Evolutionary conservation across 2,888 invertebrate species (phyloP), one percentile per base, ranked within the genome.

Genomic region (Spicauda simplicius): DNA sequence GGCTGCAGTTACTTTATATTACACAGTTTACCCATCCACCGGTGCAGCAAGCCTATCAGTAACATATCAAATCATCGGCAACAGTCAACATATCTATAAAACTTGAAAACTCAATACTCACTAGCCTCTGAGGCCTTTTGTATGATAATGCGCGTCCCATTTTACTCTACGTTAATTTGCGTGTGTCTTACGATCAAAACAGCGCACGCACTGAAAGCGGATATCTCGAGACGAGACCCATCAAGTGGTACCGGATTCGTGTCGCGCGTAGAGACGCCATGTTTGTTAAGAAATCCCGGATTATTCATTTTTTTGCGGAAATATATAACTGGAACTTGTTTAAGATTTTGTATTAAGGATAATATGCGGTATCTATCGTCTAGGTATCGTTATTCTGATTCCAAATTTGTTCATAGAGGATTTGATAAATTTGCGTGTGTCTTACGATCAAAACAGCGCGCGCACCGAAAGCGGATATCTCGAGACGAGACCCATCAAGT

Each of bases 171-270:
- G 50, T 25, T 55, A 30, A 37, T 53, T 30, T 37, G 60, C 60
- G 60, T 37, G 60, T 37, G 52, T 53, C 52, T 30, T 18, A 18
- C 14, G 60, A 64, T 52, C 64, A 64, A 50, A 64, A 45, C 37
- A 57, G 20, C 18, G 64, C 57, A 30, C 37, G 52, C 52, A 20
- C 50, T 64, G 64, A 58, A 58, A 64, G 64, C 57, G 64, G 64
- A 64, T 64, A 64, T 64, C 64, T 64, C n/a, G 64, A 64, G 58
- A 58, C 57, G 64, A 64, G 57, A 64, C 58, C 55, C 58, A 64
- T 64, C 64, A 58, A 64, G 64, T 64, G 41, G 58, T 25, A 58
- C 64, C 58, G 64, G 64, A 64, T 64, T 57, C 64, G 37, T 64
- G 58, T 58, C 64, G 58, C 52, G 64, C 12, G 50, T 52, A n/a